A percentile compares a stretch with the other conserved stretches of the same genome.
Conservation (phyloP, 2,888 invertebrate species). For the Himalopsyche anomala region DNA sequence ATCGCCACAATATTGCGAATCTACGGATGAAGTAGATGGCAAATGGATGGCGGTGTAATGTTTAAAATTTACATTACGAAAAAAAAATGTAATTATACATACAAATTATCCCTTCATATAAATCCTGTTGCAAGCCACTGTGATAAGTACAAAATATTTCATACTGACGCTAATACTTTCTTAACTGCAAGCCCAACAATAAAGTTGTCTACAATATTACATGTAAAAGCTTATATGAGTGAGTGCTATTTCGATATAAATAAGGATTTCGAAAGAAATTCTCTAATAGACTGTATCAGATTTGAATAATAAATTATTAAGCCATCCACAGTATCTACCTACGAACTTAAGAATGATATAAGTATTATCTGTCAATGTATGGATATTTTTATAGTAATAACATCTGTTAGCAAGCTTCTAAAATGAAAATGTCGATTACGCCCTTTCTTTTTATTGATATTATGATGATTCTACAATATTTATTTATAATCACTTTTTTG, state of each 20-base stretch:
- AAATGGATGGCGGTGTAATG: too few species aligned
- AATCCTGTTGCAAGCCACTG: neutral
- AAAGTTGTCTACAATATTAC: conserved; percentile 23
- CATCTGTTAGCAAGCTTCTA: too few species aligned
- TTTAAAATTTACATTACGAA: too few species aligned
- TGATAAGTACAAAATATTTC: conserved; percentile 56
- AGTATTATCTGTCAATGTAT: neutral
- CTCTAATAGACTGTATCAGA: neutral
- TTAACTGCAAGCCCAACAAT: conserved; percentile 24
- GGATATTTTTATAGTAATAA: neutral
- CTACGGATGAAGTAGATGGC: too few species aligned
- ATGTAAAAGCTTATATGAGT: conserved; percentile 14
- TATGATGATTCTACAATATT: too few species aligned
- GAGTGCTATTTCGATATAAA: conserved; percentile 22
- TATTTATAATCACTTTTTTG: too few species aligned
- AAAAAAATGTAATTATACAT: too few species aligned
- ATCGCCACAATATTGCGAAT: too few species aligned
- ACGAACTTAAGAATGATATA: neutral
- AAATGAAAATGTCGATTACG: too few species aligned
- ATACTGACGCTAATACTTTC: conserved; percentile 52
- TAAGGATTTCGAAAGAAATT: conserved; percentile 19
- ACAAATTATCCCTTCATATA: neutral
- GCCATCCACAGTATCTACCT: neutral
- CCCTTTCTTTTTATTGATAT: too few species aligned
- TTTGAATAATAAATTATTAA: conserved; percentile 3